Evolutionary conservation across 2,888 invertebrate genomes (phyloP).

Genomic region (Cheilosia pagana): DNA sequence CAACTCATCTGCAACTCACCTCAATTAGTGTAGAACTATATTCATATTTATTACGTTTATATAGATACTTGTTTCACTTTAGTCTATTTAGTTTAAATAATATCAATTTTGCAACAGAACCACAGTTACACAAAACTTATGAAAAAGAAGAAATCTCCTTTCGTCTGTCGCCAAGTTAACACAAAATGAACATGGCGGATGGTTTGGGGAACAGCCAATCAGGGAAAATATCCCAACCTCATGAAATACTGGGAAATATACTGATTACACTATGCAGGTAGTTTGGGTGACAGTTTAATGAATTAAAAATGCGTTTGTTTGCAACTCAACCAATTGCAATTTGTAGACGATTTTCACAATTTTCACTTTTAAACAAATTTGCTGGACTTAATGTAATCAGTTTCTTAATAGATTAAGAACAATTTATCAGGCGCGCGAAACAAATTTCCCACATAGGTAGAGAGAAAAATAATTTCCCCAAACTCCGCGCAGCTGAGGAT

Average conservation of each 20-base stretch:
- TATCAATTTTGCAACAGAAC: conserved; percentile 37
- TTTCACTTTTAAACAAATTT: background rate
- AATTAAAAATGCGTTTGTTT: conserved; percentile 19
- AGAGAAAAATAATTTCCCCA: conserved; percentile 8
- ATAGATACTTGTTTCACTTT: conserved; percentile 11
- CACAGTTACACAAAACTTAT: conserved; percentile 31
- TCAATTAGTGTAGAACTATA: conserved; percentile 20
- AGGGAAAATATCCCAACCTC: conserved; percentile 26
- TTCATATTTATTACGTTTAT: conserved; percentile 21
- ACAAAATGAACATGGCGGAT: conserved; percentile 71
- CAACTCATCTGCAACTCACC: conserved; percentile 41
- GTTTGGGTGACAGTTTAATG: conserved; percentile 1
- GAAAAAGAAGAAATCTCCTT: conserved; percentile 51
- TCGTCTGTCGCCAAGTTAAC: conserved; percentile 61
- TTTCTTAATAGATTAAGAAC: background rate
- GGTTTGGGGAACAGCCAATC: conserved; percentile 54
- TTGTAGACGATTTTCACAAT: background rate
- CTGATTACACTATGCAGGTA: background rate
- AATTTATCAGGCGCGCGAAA: background rate
- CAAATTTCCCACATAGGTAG: conserved; percentile 1
- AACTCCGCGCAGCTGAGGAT: conserved; percentile 64
- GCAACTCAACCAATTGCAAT: background rate
- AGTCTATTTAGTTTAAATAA: conserved; percentile 2
- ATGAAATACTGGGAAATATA: conserved; percentile 60
- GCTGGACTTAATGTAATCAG: background rate